Base-by-base conservation (phyloP, 2,113 vertebrate genomes). In the Erythrolamprus reginae region DNA sequence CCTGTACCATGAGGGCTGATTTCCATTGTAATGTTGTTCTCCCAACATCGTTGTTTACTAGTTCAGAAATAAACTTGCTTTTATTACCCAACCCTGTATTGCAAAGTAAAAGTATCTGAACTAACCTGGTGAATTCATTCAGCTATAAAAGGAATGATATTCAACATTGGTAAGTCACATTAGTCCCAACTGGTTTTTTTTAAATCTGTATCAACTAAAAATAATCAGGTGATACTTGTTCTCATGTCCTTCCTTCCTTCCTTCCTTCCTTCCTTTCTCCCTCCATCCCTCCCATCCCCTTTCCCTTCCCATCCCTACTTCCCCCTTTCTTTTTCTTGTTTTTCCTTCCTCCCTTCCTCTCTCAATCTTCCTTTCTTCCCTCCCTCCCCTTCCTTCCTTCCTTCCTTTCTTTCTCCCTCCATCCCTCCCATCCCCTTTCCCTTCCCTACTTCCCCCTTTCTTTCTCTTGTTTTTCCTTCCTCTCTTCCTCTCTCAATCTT, bases 401-500 rank as follows among this genome's bases (percentile, higher is more conserved):
- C 17, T 21, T 19, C 4, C 52, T n/a, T n/a, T n/a, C n/a, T n/a
- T n/a, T n/a, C n/a, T n/a, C 15, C 1, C 17, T 15, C n/a, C n/a
- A n/a, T 53, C 1, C 17, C 52, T 53, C 0, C 4, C n/a, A n/a
- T n/a, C n/a, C n/a, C n/a, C n/a, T n/a, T n/a, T n/a, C n/a, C n/a
- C n/a, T n/a, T n/a, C n/a, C n/a, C n/a, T n/a, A n/a, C n/a, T n/a
- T n/a, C n/a, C n/a, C n/a, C n/a, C n/a, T n/a, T n/a, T n/a, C n/a
- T n/a, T n/a, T n/a, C n/a, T 0, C 2, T 50, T 2, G 1, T 10
- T 51, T 3, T 10, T 10, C 0, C 12, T 51, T 13, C 50, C 12
- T 10, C 9, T 3, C 0, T 51, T 3, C 50, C 13, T 51, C 3
- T 12, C 13, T 3, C 10, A n/a, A n/a, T n/a, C 50, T 51, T 12